Evolutionary conservation across 2,888 invertebrate genomes (phyloP), one percentile per base, ranked within the genome.

Genomic region (Coleophora flavipennella): DNA sequence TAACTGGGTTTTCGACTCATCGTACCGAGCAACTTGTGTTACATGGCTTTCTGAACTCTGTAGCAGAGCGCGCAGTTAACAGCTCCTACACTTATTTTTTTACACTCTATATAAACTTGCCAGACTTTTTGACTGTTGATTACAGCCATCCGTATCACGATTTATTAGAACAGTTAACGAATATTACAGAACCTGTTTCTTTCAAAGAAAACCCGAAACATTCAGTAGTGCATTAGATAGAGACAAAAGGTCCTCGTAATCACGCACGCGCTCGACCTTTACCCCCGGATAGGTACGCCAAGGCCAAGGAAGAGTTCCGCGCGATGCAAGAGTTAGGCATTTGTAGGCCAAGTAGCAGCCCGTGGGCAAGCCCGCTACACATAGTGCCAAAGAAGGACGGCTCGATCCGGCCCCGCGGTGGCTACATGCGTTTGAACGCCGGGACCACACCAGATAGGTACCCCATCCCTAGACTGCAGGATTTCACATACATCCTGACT

Each of bases 391-490:
- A n/a, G n/a, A n/a, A n/a, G n/a, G n/a, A n/a, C n/a, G n/a, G n/a
- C n/a, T n/a, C n/a, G n/a, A n/a, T n/a, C n/a, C 40, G 48, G 3
- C 38, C 36, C 8, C 67, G 69, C 40, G 69, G 69, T 1, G 49
- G 44, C 33, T 46, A 49, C 33, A 14, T 40, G 31, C 6, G 35
- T 6, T 29, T 34, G 29, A 44, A 29, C 31, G 35, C 39, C 13
- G 38, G 40, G 27, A 49, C 40, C 14, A 29, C 28, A 26, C 42
- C 40, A 0, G 45, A 48, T 31, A 37, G n/a, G n/a, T n/a, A n/a
- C n/a, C n/a, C n/a, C n/a, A n/a, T n/a, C n/a, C n/a, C n/a, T n/a
- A n/a, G n/a, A n/a, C n/a, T n/a, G n/a, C n/a, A n/a, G n/a, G n/a
- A n/a, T n/a, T n/a, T n/a, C n/a, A n/a, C n/a, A n/a, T n/a, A n/a